Conservation (phyloP, 2,888 invertebrate genomes). For the Drosophila paracracens region DNA sequence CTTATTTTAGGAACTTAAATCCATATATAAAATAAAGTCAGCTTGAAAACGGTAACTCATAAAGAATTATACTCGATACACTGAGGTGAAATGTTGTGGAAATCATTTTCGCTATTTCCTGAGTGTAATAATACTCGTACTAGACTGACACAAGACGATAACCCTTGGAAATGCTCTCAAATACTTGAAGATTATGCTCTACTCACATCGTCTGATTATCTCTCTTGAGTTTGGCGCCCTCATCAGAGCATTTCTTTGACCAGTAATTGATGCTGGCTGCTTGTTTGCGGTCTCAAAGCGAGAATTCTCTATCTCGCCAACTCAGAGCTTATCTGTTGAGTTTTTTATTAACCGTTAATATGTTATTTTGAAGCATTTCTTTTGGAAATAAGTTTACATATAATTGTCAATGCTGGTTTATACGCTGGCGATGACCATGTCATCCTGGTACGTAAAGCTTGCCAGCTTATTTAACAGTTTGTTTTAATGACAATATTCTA, state of each 20-base stretch:
- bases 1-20: neutral
- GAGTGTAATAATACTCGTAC: neutral
- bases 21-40: neutral
- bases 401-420: neutral
- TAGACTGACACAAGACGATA: constrained; percentile 28
- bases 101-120: neutral
- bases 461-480: neutral
- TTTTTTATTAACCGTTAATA: constrained; percentile 23
- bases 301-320: constrained; percentile 12
- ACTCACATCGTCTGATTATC: constrained; percentile 35
- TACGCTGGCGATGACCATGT: constrained; percentile 13
- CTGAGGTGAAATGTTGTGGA: neutral
- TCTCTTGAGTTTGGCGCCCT: constrained; percentile 17
- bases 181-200: neutral
- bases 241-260: constrained; percentile 9
- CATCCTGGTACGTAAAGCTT: constrained; percentile 47
- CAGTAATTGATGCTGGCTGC: constrained; percentile 38
- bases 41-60: neutral
- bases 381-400: neutral
- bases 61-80: neutral
- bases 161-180: constrained; percentile 30
- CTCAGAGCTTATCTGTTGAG: constrained; percentile 40
- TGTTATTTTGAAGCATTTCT: neutral
- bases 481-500: no score
- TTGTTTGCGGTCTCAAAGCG: constrained; percentile 35